phyloP scores from a whole-genome alignment of 2,797 vertebrate genomes.

The Lepilemur septentrionalis region DNA sequence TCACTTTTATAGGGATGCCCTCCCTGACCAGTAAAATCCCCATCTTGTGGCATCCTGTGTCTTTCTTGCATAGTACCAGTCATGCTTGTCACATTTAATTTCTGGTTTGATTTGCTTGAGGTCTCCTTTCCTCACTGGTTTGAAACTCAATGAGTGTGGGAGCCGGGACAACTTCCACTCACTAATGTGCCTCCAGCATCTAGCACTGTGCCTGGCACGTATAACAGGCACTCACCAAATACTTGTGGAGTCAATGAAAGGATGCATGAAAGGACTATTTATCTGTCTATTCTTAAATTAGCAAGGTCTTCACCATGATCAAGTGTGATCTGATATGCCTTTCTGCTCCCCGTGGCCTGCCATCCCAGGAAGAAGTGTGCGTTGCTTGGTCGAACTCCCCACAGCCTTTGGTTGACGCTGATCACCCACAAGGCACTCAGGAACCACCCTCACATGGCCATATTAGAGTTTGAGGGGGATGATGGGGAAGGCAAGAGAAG shows the following conservation, averaged over 20 bases:
- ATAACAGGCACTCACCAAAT: neutral
- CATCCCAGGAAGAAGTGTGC: neutral
- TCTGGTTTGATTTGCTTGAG: neutral
- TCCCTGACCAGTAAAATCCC: neutral
- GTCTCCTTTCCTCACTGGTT: neutral
- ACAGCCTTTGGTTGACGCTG: neutral
- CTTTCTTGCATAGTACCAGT: neutral
- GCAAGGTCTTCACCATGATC: neutral
- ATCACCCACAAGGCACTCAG: too few relatives aligned
- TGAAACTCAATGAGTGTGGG: neutral
- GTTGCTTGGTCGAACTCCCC: neutral
- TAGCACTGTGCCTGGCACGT: fast-evolving
- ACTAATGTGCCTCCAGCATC: neutral
- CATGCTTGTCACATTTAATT: neutral
- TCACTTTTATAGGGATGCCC: neutral
- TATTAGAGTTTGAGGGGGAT: neutral
- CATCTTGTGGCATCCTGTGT: neutral
- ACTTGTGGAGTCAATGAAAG: neutral
- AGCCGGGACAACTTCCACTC: neutral
- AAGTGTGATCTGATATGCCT: neutral
- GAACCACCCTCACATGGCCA: fast-evolving
- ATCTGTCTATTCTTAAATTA: neutral
- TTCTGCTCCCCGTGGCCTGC: neutral
- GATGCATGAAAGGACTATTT: neutral
- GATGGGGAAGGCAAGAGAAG: neutral